phyloP scores from a whole-genome alignment of 2,113 vertebrate species.

The Dromaius novaehollandiae region DNA sequence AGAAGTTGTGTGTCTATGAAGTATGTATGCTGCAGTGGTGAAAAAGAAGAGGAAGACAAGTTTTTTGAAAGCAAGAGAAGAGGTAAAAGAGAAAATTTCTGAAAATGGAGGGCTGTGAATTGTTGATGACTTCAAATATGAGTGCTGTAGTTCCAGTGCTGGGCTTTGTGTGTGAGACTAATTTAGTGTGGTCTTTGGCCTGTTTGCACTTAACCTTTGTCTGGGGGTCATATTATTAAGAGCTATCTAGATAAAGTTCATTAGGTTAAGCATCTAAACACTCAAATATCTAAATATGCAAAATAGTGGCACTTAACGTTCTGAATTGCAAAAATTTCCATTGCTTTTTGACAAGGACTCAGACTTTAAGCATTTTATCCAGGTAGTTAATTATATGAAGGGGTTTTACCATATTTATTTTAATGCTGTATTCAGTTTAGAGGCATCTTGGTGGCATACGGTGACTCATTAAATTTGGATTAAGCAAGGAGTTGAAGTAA shows the following conservation, averaged over 20 bases:
- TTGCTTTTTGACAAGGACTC: background rate
- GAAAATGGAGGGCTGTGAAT: background rate
- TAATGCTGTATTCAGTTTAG: background rate
- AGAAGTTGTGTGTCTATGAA: background rate
- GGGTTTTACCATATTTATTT: background rate
- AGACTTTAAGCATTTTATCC: background rate
- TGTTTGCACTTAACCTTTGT: background rate
- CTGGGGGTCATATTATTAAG: background rate
- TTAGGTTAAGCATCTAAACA: background rate
- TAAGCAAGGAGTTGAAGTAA: background rate
- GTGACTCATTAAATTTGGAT: background rate
- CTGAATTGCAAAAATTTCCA: background rate
- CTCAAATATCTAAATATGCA: background rate
- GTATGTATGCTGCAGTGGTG: rapidly evolving
- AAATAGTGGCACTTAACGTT: background rate
- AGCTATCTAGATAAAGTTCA: background rate
- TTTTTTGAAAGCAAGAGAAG: background rate
- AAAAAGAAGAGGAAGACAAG: background rate
- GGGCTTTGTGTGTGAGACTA: background rate
- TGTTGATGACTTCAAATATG: background rate
- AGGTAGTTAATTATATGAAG: background rate
- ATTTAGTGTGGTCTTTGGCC: background rate
- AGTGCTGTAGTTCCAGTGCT: background rate
- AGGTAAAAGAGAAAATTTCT: background rate
- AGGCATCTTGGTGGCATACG: background rate